Conservation (phyloP, 2,113 vertebrate genomes). For the Notarius quadriscutis region DNA sequence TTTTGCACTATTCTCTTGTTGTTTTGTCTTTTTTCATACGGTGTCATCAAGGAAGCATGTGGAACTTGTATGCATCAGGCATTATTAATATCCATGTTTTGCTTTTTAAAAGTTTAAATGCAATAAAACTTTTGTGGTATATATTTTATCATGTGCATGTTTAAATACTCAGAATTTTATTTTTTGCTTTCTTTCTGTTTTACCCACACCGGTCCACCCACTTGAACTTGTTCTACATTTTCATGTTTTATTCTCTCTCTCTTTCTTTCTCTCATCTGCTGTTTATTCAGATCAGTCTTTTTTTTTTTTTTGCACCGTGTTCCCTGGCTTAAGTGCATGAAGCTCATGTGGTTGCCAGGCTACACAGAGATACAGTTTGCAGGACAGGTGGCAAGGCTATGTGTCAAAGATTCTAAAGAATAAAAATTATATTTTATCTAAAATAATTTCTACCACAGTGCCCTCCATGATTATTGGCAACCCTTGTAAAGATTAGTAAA, state of each 20-base stretch:
- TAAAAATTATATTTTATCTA: background rate
- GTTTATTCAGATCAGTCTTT: conserved; percentile 3
- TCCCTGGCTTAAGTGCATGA: conserved; percentile 25
- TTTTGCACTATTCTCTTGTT: background rate
- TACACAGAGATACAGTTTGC: conserved; percentile 11
- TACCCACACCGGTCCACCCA: conserved; percentile 7
- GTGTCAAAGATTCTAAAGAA: background rate
- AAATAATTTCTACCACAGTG: background rate
- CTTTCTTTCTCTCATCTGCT: background rate
- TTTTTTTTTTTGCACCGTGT: conserved; percentile 4
- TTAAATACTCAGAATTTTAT: background rate
- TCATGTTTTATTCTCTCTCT: background rate
- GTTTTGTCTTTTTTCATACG: background rate
- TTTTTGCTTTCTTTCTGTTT: background rate
- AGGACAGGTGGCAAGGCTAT: background rate
- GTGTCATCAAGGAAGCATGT: background rate
- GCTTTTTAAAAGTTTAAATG: background rate
- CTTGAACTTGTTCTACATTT: background rate
- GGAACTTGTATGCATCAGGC: background rate
- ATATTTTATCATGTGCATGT: background rate
- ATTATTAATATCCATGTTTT: background rate
- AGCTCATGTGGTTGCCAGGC: conserved; percentile 8
- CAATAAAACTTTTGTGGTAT: background rate
- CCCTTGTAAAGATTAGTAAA: too few relatives aligned
- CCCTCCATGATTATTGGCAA: too few relatives aligned